These are phyloP conservation scores for Nymphalis urticae DNA, from an alignment of 2,888 invertebrate species.

Conservation along the genomic window DNA sequence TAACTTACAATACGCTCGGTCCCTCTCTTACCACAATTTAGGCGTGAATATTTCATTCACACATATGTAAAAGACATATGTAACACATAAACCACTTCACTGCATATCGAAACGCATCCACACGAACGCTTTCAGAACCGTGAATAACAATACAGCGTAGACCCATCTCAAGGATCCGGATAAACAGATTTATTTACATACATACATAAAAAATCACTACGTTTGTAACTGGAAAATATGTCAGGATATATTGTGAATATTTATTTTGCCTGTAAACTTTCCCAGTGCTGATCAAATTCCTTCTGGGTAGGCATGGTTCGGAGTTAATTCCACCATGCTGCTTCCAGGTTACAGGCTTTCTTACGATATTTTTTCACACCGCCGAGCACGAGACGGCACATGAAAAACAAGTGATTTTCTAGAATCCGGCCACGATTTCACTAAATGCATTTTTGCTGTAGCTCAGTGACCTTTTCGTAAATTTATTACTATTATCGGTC, in stretches of 20 bases:
- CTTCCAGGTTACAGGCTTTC: too few species aligned
- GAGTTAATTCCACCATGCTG: too few species aligned
- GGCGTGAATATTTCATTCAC: conserved; percentile 2
- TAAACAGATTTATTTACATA: conserved; percentile 49
- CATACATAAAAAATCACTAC: neutral
- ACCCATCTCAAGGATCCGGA: conserved; percentile 29
- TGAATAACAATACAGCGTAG: conserved; percentile 30
- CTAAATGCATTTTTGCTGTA: too few species aligned
- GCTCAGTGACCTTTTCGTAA: too few species aligned
- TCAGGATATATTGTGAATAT: neutral
- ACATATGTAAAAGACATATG: conserved; percentile 13
- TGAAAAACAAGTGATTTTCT: too few species aligned
- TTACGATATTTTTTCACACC: too few species aligned
- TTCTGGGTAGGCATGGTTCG: too few species aligned
- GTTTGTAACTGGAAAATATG: neutral
- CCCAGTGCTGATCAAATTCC: too few species aligned
- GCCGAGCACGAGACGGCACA: too few species aligned
- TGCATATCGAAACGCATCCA: conserved; percentile 31
- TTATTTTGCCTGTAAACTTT: too few species aligned
- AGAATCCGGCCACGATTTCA: too few species aligned
- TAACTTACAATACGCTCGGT: neutral
- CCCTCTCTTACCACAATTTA: neutral
- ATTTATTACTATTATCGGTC: too few species aligned
- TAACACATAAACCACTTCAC: conserved; percentile 23
- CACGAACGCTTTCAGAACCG: conserved; percentile 28